These are phyloP conservation scores for Corella eumyota DNA, from an alignment of 23 tunicate genomes.

Conservation along the genomic window DNA sequence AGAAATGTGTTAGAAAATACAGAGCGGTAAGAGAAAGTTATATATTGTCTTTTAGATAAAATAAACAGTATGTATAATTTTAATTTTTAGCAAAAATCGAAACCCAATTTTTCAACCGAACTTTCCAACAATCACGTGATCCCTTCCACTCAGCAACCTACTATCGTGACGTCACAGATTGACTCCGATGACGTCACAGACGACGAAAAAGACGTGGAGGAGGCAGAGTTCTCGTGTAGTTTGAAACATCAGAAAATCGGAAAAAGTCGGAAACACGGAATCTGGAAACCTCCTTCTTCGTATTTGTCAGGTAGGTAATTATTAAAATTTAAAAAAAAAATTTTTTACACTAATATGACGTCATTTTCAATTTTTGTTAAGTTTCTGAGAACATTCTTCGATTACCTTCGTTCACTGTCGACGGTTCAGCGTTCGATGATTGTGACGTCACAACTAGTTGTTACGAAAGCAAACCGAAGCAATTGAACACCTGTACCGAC, in stretches of 20 bases:
- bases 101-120: background rate
- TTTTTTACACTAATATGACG: no score
- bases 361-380: no score
- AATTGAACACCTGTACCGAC: no score
- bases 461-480: no score
- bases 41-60: no score
- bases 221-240: no score
- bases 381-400: no score
- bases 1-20: conserved; percentile 22
- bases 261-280: conserved; percentile 35
- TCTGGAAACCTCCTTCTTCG: conserved; percentile 41
- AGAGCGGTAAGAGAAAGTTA: conserved; percentile 13
- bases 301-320: conserved; percentile 8
- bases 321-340: no score
- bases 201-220: no score
- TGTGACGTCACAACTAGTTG: no score
- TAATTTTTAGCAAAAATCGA: background rate
- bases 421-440: no score
- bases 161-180: background rate
- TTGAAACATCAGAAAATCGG: background rate
- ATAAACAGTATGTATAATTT: background rate
- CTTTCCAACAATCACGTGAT: background rate
- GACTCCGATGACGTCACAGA: background rate
- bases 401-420: no score
- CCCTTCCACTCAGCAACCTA: background rate